phyloP scores from a whole-genome alignment of 1,140 invertebrate genomes.

The Oryzaephilus surinamensis region DNA sequence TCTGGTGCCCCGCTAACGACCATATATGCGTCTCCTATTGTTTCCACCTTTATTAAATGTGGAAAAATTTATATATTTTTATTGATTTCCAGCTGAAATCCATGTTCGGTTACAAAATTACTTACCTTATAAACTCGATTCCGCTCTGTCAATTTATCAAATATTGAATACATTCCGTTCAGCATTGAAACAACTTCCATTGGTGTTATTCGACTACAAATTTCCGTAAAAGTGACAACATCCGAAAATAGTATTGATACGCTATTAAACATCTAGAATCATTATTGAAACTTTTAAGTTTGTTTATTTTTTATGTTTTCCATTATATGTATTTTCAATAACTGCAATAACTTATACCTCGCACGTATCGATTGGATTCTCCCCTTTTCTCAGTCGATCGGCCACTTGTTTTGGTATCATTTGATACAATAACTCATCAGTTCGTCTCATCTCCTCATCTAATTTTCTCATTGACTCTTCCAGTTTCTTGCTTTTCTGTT shows the following conservation, averaged over 20 bases:
- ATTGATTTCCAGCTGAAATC: neutral
- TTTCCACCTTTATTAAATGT: no score
- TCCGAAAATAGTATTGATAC: constrained; percentile 95
- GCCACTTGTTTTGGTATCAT: constrained; percentile 98
- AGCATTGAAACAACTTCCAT: constrained; percentile 97
- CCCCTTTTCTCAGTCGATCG: constrained; percentile 80
- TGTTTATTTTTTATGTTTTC: no score
- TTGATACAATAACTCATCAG: constrained; percentile 91
- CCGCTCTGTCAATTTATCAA: constrained; percentile 81
- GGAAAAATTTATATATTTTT: constrained; percentile 6
- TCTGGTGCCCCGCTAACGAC: constrained; percentile 92
- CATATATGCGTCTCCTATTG: constrained; percentile 96
- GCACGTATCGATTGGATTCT: constrained; percentile 89
- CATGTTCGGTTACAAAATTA: constrained; percentile 1
- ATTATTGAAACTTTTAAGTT: no score
- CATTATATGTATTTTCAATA: no score
- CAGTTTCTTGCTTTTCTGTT: constrained; percentile 91
- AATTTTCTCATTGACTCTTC: constrained; percentile 94
- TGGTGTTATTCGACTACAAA: constrained; percentile 87
- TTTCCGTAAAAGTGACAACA: constrained; percentile 93
- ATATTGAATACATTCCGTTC: constrained; percentile 90
- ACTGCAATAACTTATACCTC: constrained; percentile 56
- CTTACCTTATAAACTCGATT: constrained; percentile 90
- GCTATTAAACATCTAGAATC: constrained; percentile 83
- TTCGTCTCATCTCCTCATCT: constrained; percentile 91